A percentile compares a stretch with the other conserved stretches of the same genome.
These are phyloP conservation scores for Sarcoramphus papa DNA, from an alignment of 2,797 vertebrate species.

Conservation along the genomic window DNA sequence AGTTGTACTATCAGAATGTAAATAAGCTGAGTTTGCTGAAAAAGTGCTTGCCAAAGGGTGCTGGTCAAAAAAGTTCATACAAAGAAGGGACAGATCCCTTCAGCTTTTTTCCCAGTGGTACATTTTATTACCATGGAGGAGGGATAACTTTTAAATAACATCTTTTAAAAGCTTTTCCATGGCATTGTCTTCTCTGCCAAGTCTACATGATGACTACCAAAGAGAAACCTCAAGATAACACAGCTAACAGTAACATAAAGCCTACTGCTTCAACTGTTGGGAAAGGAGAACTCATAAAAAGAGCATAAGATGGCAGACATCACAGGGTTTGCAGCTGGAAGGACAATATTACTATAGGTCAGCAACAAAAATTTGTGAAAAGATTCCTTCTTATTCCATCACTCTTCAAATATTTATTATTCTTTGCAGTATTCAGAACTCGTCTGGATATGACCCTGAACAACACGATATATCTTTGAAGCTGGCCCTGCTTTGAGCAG, in stretches of 20 bases:
- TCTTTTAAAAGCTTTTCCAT: neutral
- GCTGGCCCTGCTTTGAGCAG: neutral
- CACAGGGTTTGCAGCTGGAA: neutral
- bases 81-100: neutral
- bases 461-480: neutral
- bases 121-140: neutral
- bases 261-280: neutral
- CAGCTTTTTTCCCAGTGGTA: neutral
- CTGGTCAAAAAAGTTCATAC: neutral
- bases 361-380: neutral
- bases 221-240: neutral
- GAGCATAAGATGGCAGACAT: accelerated
- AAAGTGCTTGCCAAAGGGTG: neutral
- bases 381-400: neutral
- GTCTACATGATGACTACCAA: neutral
- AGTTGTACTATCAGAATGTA: neutral
- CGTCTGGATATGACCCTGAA: neutral
- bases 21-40: neutral
- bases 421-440: neutral
- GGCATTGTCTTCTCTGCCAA: neutral
- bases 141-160: neutral
- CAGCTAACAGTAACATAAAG: neutral
- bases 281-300: neutral
- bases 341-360: neutral
- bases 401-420: neutral